Conservation (phyloP, 2,797 vertebrate genomes). For the Balearica regulorum region DNA sequence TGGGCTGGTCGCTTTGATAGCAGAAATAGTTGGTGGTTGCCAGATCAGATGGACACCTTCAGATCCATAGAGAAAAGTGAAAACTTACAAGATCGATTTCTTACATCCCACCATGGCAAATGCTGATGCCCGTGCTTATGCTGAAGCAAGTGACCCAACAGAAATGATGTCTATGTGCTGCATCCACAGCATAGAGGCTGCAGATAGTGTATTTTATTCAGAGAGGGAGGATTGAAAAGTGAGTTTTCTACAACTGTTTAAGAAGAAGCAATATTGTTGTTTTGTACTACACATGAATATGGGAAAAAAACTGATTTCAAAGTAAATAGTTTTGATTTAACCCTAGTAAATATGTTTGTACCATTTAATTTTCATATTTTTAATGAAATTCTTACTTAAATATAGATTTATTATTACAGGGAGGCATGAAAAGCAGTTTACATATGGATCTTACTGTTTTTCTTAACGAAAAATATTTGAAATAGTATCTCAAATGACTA, state of each 20-base stretch:
- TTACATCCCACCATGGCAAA: not conserved
- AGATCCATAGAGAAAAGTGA: not conserved
- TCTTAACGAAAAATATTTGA: not conserved
- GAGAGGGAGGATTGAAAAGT: not conserved
- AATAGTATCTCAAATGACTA: not conserved
- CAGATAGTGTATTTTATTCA: not conserved
- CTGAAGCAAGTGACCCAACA: not conserved
- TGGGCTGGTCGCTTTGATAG: not conserved
- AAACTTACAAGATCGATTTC: not conserved
- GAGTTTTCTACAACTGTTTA: not conserved
- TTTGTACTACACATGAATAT: not conserved
- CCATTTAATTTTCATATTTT: not conserved
- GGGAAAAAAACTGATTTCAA: not conserved
- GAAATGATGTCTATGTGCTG: fast-evolving
- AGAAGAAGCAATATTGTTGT: not conserved
- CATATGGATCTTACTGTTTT: not conserved
- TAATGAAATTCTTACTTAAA: not conserved
- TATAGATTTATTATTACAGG: not conserved
- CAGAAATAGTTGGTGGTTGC: not conserved
- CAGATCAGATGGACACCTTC: not conserved
- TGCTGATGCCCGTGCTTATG: not conserved
- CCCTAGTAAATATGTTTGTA: not conserved
- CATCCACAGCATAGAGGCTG: not conserved
- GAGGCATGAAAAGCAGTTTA: not conserved
- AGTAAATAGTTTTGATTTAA: not conserved